Conservation (phyloP, 2,888 invertebrate genomes). For the Netelia virgata region DNA sequence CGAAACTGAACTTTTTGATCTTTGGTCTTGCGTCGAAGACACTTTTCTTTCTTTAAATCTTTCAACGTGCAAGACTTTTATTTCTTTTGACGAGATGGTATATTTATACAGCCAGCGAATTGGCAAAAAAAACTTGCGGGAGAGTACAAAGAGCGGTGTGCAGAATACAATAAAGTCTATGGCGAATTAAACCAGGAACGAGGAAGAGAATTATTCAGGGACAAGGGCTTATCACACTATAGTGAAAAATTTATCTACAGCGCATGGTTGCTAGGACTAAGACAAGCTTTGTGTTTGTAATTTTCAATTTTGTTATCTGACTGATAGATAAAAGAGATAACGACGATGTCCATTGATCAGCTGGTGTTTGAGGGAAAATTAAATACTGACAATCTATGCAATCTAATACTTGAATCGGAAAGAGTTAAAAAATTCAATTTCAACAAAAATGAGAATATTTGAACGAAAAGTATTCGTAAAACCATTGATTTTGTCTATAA, state of each 20-base stretch:
- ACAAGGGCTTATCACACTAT: constrained; percentile 24
- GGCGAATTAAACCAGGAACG: background rate
- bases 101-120: background rate
- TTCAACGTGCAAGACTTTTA: background rate
- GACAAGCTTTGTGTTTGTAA: background rate
- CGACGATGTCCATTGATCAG: constrained; percentile 10
- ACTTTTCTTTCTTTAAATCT: background rate
- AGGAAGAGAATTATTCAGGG: constrained; percentile 34
- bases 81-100: background rate
- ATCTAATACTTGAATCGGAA: background rate
- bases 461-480: background rate
- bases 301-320: background rate
- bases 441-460: background rate
- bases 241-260: background rate
- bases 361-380: constrained; percentile 2
- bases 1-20: background rate
- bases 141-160: constrained; percentile 20
- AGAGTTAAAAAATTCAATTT: background rate
- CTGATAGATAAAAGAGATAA: constrained; percentile 8
- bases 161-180: background rate
- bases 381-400: background rate
- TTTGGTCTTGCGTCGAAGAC: background rate
- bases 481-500: background rate
- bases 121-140: background rate
- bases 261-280: background rate